A percentile compares a stretch with the other conserved stretches of the same genome.
phyloP scores from a whole-genome alignment of 2,113 vertebrate genomes.

The Bombycilla garrulus region DNA sequence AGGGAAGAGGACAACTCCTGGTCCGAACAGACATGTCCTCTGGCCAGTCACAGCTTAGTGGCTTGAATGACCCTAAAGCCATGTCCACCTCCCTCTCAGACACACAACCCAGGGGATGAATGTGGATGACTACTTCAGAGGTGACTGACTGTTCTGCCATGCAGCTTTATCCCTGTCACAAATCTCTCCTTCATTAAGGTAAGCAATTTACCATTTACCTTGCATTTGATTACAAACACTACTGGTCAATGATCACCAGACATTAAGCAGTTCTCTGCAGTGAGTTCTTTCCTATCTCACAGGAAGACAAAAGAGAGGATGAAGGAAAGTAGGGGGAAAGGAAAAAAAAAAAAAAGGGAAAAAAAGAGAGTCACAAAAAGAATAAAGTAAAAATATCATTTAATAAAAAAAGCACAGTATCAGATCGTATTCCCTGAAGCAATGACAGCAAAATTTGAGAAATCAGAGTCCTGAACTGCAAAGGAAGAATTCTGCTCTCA shows the following conservation, averaged over 20 bases:
- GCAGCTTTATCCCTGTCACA: neutral
- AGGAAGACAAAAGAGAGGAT: neutral
- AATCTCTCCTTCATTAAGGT: neutral
- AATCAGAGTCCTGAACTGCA: neutral
- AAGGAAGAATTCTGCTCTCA: neutral
- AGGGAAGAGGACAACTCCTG: neutral
- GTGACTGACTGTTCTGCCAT: neutral
- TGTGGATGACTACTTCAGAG: neutral
- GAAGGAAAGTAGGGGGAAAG: rapidly evolving
- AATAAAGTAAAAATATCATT: neutral
- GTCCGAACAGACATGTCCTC: neutral
- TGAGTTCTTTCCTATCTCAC: neutral
- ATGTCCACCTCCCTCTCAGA: neutral
- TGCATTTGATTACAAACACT: neutral
- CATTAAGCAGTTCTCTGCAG: neutral
- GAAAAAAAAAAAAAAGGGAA: too few relatives aligned
- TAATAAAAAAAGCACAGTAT: neutral
- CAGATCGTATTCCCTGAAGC: neutral
- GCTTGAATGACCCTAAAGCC: neutral
- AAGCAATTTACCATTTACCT: neutral
- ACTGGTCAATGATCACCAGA: neutral
- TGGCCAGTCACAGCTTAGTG: neutral
- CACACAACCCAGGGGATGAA: neutral
- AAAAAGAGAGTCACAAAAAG: neutral
- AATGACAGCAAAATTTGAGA: neutral